Evolutionary conservation across 2,888 invertebrate species (phyloP), one percentile per base, ranked within the genome.

Genomic region (Enchytraeus crypticus): DNA sequence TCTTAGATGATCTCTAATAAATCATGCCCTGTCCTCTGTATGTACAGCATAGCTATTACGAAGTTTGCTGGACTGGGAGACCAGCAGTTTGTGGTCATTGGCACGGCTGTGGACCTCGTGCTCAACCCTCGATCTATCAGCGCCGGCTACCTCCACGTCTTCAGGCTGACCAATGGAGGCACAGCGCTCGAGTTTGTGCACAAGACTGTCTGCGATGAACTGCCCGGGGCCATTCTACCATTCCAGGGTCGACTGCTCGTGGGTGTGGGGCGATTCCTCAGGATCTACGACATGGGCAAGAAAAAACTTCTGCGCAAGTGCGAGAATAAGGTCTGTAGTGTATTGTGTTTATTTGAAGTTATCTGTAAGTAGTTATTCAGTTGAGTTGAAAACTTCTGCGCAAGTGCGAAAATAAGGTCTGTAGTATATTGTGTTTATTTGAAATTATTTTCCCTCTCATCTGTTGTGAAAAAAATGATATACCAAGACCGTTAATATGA

Each of bases 251-350:
- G 89, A 65, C 85, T 95, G 0, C 78, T 98, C 30, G 90, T 92
- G 0, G 96, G 96, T 0, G 89, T 97, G 18, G 98, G 97, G 0
- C 85, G 88, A 64, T 88, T 90, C 83, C 81, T 98, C 29, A 82
- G 97, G 57, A 84, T 99, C 43, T 99, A 98, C 77, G 97, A 98
- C 76, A 85, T 96, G 73, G 98, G 98, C 61, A 92, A 91, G 79
- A 90, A 96, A 79, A 98, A 98, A 79, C 81, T 98, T 61, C 80
- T 98, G 51, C 84, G 96, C 57, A 99, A 99, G 82, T 97, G 97
- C 81, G 98, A 99, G 81, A 99, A 98, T 75, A 89, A 88, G 82
- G 86, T 82, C n/a, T n/a, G n/a, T n/a, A n/a, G n/a, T n/a, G n/a
- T n/a, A n/a, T n/a, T n/a, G n/a, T n/a, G 43, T 43, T 43, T 43